These are phyloP conservation scores for Leptinotarsa undecemlineata DNA, from an alignment of 1,140 invertebrate species.

Conservation along the genomic window DNA sequence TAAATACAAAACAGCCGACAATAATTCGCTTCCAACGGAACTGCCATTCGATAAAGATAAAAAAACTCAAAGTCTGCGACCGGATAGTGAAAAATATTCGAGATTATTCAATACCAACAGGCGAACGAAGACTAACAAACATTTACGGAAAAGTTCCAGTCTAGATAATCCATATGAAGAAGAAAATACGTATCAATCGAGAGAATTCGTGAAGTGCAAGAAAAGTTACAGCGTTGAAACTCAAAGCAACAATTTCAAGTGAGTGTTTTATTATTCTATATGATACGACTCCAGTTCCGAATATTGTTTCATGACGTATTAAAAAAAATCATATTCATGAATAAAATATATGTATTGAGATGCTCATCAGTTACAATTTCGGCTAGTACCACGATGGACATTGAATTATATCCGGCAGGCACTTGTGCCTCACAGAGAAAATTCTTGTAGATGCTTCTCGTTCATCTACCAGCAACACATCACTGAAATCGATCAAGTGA, in stretches of 20 bases:
- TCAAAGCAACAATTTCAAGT: slow-evolving; percentile 58
- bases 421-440: too few relatives aligned
- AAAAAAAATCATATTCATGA: too few relatives aligned
- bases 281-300: too few relatives aligned
- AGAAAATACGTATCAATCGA: slow-evolving; percentile 36
- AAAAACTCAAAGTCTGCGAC: slow-evolving; percentile 32
- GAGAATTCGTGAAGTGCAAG: slow-evolving; percentile 48
- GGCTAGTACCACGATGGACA: too few relatives aligned
- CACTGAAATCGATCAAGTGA: too few relatives aligned
- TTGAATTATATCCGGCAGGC: too few relatives aligned
- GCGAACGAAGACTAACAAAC: slow-evolving; percentile 45
- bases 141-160: slow-evolving; percentile 51
- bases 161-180: slow-evolving; percentile 40
- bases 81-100: slow-evolving; percentile 29
- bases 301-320: too few relatives aligned
- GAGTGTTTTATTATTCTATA: not conserved
- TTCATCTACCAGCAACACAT: too few relatives aligned
- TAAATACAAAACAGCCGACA: slow-evolving; percentile 57
- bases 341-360: too few relatives aligned
- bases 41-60: slow-evolving; percentile 23
- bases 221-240: slow-evolving; percentile 73
- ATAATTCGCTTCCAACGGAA: slow-evolving; percentile 30
- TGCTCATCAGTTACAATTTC: too few relatives aligned
- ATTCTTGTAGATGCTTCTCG: too few relatives aligned
- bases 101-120: slow-evolving; percentile 31